These are phyloP conservation scores for Leucozona laternaria DNA, from an alignment of 2,888 invertebrate species.

Conservation along the genomic window DNA sequence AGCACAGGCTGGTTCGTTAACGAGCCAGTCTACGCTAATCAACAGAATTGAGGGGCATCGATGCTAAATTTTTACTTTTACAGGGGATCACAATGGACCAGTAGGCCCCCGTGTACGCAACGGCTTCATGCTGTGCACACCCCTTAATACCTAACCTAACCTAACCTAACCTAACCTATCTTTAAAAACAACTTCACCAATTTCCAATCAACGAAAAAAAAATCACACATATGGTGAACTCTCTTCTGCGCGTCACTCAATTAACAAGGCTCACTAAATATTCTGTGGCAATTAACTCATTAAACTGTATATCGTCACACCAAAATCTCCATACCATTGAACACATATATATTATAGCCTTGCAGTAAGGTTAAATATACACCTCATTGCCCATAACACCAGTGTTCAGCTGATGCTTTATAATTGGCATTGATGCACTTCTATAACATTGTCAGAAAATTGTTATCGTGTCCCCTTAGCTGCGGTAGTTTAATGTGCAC, in stretches of 20 bases:
- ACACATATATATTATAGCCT: conserved; percentile 14
- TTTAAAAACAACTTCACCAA: too few species aligned
- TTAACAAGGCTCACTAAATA: conserved; percentile 60
- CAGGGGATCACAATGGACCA: too few species aligned
- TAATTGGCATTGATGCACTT: conserved; percentile 57
- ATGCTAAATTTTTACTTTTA: too few species aligned
- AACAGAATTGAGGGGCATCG: too few species aligned
- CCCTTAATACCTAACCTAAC: too few species aligned
- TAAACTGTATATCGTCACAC: conserved; percentile 47
- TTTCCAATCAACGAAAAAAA: too few species aligned
- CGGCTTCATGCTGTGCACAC: too few species aligned
- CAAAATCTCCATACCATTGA: conserved; percentile 22
- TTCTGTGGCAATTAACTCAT: conserved; percentile 67
- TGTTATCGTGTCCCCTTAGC: conserved; percentile 38
- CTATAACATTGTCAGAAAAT: conserved; percentile 48
- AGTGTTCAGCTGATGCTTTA: conserved; percentile 34
- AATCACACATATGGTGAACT: background rate
- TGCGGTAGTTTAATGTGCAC: conserved; percentile 60
- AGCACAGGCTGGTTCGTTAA: too few species aligned
- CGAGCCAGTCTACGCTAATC: too few species aligned
- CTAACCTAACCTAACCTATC: too few species aligned
- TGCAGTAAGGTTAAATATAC: background rate
- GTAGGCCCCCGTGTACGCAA: too few species aligned
- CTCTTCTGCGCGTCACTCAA: conserved; percentile 40
- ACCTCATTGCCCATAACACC: conserved; percentile 17